phyloP scores from a whole-genome alignment of 2,797 vertebrate species.

The Dendrocincla tyrannina region DNA sequence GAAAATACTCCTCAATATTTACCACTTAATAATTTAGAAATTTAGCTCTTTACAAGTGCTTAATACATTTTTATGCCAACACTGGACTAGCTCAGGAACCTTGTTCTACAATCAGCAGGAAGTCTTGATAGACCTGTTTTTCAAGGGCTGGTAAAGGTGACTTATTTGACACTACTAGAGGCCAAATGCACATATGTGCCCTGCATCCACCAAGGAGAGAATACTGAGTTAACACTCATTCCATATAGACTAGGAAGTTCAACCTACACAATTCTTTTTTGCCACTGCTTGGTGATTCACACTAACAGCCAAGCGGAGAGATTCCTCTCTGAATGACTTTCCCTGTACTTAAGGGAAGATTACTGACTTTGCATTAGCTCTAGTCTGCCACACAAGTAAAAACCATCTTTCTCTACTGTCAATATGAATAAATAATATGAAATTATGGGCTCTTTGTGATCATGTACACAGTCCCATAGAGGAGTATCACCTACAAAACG shows the following conservation, averaged over 20 bases:
- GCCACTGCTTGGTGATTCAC: background rate
- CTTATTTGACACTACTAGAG: background rate
- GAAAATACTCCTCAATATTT: background rate
- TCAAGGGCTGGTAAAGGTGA: constrained; percentile 25
- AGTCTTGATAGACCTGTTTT: background rate
- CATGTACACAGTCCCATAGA: background rate
- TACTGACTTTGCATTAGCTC: background rate
- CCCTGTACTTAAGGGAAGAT: background rate
- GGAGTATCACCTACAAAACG: background rate
- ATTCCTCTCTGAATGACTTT: background rate
- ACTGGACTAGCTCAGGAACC: background rate
- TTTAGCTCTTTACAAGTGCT: background rate
- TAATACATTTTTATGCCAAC: background rate
- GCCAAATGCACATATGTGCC: constrained; percentile 12
- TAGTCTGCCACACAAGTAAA: background rate
- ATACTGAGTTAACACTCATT: background rate
- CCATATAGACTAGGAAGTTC: background rate
- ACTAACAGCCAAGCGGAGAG: background rate
- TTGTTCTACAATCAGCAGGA: constrained; percentile 37
- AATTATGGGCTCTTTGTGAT: background rate
- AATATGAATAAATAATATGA: background rate
- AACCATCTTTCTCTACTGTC: background rate
- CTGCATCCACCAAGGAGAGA: background rate
- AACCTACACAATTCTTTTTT: background rate
- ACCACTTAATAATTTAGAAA: background rate